Evolutionary conservation across 2,113 vertebrate species (phyloP).

Genomic region (Columba janthina): DNA sequence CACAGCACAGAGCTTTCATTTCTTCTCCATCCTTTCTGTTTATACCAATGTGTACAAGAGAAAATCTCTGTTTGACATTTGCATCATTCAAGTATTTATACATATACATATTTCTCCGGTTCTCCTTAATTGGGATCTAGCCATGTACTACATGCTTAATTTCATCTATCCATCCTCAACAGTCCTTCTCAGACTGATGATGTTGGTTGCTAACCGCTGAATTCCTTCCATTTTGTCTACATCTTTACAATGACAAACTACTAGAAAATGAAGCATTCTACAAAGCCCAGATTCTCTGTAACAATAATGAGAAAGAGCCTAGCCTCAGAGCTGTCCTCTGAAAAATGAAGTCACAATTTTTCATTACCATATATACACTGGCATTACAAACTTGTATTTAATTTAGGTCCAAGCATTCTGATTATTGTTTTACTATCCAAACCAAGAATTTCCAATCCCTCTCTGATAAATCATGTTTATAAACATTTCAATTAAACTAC

Average conservation of each 20-base stretch:
- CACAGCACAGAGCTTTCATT: not conserved
- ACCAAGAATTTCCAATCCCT: not conserved
- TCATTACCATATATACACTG: not conserved
- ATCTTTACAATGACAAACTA: not conserved
- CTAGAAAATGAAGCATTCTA: not conserved
- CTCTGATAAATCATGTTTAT: not conserved
- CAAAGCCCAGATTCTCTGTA: not conserved
- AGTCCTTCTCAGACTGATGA: not conserved
- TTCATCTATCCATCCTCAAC: not conserved
- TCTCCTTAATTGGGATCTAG: not conserved
- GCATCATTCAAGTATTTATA: not conserved
- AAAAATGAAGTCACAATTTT: not conserved
- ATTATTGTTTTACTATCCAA: not conserved
- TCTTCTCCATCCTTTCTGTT: not conserved
- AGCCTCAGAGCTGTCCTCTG: not conserved
- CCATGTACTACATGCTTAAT: not conserved
- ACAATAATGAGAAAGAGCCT: not conserved
- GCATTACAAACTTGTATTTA: not conserved
- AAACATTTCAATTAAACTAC: rapidly evolving
- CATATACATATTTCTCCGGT: not conserved
- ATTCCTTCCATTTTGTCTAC: not conserved
- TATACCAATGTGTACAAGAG: not conserved
- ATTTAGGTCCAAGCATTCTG: not conserved
- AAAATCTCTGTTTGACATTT: not conserved
- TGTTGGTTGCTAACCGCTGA: not conserved